phyloP scores from a whole-genome alignment of 1,140 invertebrate species.

The Polyergus mexicanus region DNA sequence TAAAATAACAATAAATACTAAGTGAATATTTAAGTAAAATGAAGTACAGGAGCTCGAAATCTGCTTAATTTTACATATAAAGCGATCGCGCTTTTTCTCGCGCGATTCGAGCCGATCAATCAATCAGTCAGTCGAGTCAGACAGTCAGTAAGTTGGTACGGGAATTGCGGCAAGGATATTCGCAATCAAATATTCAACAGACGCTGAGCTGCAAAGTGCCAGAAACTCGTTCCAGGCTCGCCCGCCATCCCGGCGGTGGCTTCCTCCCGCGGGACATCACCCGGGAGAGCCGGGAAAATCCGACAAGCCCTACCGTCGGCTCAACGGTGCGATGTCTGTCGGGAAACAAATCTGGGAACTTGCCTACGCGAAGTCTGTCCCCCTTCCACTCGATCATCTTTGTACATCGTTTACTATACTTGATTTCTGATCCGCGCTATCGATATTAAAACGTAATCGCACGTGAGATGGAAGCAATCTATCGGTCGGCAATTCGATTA shows the following conservation, averaged over 20 bases:
- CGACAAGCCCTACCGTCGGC: slow-evolving; percentile 44
- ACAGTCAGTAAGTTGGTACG: not conserved
- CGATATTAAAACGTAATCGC: slow-evolving; percentile 67
- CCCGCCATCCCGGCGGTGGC: slow-evolving; percentile 39
- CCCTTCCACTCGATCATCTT: not conserved
- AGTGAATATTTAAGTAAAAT: not conserved
- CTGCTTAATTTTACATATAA: not conserved
- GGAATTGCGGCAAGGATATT: slow-evolving; percentile 24
- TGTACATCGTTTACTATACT: not conserved
- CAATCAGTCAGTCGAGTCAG: slow-evolving; percentile 42
- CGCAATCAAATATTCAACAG: slow-evolving; percentile 80
- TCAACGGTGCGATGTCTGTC: slow-evolving; percentile 40
- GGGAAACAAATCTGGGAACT: slow-evolving; percentile 61
- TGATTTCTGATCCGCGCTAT: slow-evolving; percentile 8
- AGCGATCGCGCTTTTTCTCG: not conserved
- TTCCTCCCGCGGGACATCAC: slow-evolving; percentile 65
- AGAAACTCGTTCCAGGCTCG: slow-evolving; percentile 75
- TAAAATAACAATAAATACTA: not conserved
- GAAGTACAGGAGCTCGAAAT: no score
- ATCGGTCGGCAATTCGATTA: slow-evolving; percentile 60
- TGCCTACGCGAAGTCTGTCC: slow-evolving; percentile 17
- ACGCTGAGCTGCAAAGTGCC: slow-evolving; percentile 80
- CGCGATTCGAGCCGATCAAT: slow-evolving; percentile 13
- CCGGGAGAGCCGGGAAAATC: slow-evolving; percentile 68
- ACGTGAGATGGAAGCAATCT: not conserved